Evolutionary conservation across 1,140 invertebrate species (phyloP).

Genomic region (Neotoxoptera formosana): DNA sequence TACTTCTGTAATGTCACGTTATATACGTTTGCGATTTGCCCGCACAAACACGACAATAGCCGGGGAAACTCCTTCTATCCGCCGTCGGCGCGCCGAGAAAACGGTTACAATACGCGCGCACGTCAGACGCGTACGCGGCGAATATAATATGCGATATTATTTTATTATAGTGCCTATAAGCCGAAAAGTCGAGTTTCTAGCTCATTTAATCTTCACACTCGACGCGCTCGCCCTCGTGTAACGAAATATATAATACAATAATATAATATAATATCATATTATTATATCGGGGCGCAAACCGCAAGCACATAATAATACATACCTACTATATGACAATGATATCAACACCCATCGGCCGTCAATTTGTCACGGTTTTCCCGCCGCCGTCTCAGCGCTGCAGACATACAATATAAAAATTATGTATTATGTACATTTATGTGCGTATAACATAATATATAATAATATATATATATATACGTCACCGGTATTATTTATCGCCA

Average conservation of each 20-base stretch:
- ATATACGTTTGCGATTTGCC: neutral
- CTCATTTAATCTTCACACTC: conserved; percentile 38
- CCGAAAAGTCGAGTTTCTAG: conserved; percentile 41
- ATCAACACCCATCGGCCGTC: neutral
- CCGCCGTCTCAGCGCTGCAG: neutral
- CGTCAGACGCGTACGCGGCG: neutral
- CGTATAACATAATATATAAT: neutral
- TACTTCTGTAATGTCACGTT: neutral
- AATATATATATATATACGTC: neutral
- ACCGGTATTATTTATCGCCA: conserved; percentile 3
- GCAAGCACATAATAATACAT: neutral
- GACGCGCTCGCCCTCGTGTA: neutral
- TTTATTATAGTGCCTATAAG: neutral
- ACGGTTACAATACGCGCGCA: neutral
- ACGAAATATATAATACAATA: neutral
- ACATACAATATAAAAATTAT: neutral
- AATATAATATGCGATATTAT: neutral
- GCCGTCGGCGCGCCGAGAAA: neutral
- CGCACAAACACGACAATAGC: neutral
- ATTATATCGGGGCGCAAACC: neutral
- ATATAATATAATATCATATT: neutral
- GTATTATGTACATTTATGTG: neutral
- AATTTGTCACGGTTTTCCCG: conserved; percentile 47
- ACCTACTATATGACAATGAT: neutral
- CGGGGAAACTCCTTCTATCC: neutral